Evolutionary conservation across 2,888 invertebrate genomes (phyloP).

Genomic region (Leptinotarsa peninsularis): DNA sequence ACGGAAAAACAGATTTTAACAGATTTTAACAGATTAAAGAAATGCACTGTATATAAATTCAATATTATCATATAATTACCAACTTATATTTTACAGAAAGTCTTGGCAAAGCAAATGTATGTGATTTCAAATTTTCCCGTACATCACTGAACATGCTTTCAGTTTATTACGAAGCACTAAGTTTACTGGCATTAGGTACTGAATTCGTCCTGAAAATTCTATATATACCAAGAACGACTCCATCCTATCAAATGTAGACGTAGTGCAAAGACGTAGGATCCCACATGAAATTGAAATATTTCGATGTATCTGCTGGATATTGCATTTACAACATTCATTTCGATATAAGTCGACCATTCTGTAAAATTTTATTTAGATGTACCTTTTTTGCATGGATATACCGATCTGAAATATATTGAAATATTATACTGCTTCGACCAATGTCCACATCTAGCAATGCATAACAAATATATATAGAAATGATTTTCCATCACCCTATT

Average conservation of each 20-base stretch:
- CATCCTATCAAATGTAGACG: slow-evolving; percentile 1
- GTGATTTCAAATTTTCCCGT: no score
- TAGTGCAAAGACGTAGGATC: slow-evolving; percentile 15
- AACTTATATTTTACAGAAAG: no score
- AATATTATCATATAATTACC: no score
- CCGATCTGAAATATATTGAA: slow-evolving; percentile 62
- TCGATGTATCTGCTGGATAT: slow-evolving; percentile 40
- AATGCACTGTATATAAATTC: no score
- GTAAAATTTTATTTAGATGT: slow-evolving; percentile 61
- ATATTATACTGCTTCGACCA: slow-evolving; percentile 64
- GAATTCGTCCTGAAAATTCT: not conserved
- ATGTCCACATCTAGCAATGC: slow-evolving; percentile 66
- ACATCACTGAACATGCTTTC: no score
- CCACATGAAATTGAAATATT: slow-evolving; percentile 24
- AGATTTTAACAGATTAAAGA: no score
- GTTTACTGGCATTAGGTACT: no score
- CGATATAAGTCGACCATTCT: slow-evolving; percentile 57
- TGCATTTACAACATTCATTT: slow-evolving; percentile 55
- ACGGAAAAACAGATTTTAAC: no score
- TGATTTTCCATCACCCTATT: slow-evolving; percentile 64
- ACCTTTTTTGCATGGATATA: slow-evolving; percentile 46
- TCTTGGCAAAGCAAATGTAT: no score
- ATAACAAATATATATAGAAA: slow-evolving; percentile 64
- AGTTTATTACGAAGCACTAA: no score
- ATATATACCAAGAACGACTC: not conserved